These are phyloP conservation scores for Omphaloscelis lunosa DNA, from an alignment of 2,888 invertebrate species.

Conservation along the genomic window DNA sequence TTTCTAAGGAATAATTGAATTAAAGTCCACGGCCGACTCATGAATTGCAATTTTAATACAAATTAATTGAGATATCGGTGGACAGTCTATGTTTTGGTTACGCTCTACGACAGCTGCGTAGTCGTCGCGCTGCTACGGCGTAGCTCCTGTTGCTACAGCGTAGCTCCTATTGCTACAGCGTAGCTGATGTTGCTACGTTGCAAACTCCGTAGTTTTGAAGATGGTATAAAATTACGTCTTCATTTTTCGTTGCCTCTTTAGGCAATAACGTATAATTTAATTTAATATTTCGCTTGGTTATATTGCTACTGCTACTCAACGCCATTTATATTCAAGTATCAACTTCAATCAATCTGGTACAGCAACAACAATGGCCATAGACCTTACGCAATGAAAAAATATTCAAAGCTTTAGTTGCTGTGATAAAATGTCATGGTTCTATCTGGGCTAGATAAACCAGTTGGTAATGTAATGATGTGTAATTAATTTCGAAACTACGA, in stretches of 20 bases:
- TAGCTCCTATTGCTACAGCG: slow-evolving; percentile 7
- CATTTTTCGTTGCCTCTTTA: not conserved
- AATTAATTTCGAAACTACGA: not conserved
- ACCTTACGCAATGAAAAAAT: not conserved
- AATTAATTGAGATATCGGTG: not conserved
- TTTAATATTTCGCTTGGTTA: not conserved
- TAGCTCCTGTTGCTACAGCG: slow-evolving; percentile 18
- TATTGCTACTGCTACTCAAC: slow-evolving; percentile 2
- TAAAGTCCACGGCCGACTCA: not conserved
- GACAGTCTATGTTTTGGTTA: not conserved
- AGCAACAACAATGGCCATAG: slow-evolving; percentile 1
- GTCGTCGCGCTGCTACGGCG: slow-evolving; percentile 12
- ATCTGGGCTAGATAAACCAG: not conserved
- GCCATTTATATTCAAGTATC: slow-evolving; percentile 15
- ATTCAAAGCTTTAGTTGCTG: not conserved
- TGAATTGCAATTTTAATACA: not conserved
- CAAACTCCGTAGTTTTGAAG: not conserved
- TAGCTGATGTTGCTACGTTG: not conserved
- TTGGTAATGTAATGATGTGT: not conserved
- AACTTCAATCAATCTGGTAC: slow-evolving; percentile 6
- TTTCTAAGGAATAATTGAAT: not conserved
- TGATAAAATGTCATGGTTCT: not conserved
- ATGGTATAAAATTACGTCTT: not conserved
- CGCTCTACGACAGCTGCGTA: not conserved
- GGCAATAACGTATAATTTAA: not conserved